Conservation (phyloP, 2,113 vertebrate genomes). For the Chaetodon auriga region DNA sequence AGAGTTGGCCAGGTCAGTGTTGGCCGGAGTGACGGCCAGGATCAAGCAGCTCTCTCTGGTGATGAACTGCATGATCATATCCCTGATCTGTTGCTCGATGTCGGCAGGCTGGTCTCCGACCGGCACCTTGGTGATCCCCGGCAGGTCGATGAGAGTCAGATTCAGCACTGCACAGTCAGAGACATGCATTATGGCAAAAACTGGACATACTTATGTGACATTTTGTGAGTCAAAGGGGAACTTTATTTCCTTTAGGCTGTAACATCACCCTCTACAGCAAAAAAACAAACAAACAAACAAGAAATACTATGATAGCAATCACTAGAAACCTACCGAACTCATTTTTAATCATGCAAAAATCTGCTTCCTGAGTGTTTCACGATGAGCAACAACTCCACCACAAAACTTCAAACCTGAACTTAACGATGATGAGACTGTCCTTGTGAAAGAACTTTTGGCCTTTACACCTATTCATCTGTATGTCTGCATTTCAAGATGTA, state of each 20-base stretch:
- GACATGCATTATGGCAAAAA: conserved; percentile 14
- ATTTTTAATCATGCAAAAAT: too few relatives aligned
- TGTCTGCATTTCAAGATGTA: too few relatives aligned
- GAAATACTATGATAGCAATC: too few relatives aligned
- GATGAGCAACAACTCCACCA: too few relatives aligned
- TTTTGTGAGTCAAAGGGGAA: not conserved
- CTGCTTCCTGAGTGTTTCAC: too few relatives aligned
- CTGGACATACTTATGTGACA: rapidly evolving
- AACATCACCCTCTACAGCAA: too few relatives aligned
- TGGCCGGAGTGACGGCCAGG: conserved; percentile 94
- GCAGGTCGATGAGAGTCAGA: conserved; percentile 94
- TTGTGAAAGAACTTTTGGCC: too few relatives aligned
- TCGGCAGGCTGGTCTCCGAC: conserved; percentile 95
- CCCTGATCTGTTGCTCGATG: conserved; percentile 95
- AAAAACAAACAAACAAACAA: too few relatives aligned
- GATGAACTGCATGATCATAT: conserved; percentile 98
- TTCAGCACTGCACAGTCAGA: conserved; percentile 88
- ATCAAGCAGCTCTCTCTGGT: conserved; percentile 92
- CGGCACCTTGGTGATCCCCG: conserved; percentile 95
- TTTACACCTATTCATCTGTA: too few relatives aligned
- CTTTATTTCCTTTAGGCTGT: not conserved
- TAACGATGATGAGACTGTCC: too few relatives aligned
- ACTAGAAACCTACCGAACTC: too few relatives aligned
- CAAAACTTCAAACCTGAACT: too few relatives aligned
- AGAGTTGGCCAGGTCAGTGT: conserved; percentile 95